These are phyloP conservation scores for Hiodon tergisus DNA, from an alignment of 2,113 vertebrate genomes.

Conservation along the genomic window DNA sequence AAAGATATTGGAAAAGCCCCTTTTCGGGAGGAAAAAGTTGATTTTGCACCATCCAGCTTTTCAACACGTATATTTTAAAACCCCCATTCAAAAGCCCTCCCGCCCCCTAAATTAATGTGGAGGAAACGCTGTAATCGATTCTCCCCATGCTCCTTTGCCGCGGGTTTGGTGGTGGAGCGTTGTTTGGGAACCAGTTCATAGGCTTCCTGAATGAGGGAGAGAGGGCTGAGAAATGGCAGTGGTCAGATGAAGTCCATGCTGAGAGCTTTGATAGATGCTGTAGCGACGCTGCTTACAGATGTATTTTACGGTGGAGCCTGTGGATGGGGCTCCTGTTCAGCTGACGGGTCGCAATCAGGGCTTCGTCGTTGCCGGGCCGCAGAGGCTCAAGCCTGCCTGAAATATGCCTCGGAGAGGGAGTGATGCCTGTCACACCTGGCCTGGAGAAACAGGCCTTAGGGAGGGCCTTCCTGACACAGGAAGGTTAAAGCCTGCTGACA, in stretches of 20 bases:
- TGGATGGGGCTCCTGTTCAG: constrained; percentile 54
- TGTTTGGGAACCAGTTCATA: constrained; percentile 42
- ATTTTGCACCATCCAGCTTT: constrained; percentile 33
- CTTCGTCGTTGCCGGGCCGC: constrained; percentile 59
- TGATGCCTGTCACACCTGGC: background rate
- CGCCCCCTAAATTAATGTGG: constrained; percentile 1
- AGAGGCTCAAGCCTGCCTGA: constrained; percentile 21
- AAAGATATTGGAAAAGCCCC: constrained; percentile 61
- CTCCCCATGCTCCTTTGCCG: constrained; percentile 32
- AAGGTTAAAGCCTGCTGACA: background rate
- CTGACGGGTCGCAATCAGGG: constrained; percentile 35
- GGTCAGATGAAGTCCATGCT: constrained; percentile 45
- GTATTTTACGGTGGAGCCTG: constrained; percentile 47
- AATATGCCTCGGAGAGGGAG: constrained; percentile 22
- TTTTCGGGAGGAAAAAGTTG: constrained; percentile 32
- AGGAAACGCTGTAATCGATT: constrained; percentile 19
- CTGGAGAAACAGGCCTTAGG: too few relatives aligned
- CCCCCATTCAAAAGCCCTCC: constrained; percentile 6
- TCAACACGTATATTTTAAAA: constrained; percentile 33
- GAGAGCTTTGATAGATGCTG: constrained; percentile 51
- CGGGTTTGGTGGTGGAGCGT: constrained; percentile 46
- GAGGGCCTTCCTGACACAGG: too few relatives aligned
- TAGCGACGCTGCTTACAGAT: constrained; percentile 46
- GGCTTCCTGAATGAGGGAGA: constrained; percentile 43
- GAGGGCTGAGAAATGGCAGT: constrained; percentile 47